Conservation (phyloP, 2,888 invertebrate species). For the Eupithecia dodoneata region DNA sequence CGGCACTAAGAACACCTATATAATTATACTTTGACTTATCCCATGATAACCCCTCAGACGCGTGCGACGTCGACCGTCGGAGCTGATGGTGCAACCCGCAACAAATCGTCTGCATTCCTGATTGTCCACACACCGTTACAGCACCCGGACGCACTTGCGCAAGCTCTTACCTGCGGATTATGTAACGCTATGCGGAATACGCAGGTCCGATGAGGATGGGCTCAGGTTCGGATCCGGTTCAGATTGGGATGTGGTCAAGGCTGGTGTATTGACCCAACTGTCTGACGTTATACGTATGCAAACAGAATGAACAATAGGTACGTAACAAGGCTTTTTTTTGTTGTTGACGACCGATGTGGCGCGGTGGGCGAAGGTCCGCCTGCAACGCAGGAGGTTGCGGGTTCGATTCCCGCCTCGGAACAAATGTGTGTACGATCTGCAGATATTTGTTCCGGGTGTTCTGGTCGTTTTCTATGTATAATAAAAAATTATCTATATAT, state of each 20-base stretch:
- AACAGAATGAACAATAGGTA: neutral
- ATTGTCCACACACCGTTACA: conserved; percentile 75
- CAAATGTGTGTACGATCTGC: too few relatives aligned
- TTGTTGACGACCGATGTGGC: too few relatives aligned
- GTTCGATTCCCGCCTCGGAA: too few relatives aligned
- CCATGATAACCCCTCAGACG: neutral
- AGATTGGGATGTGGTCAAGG: neutral
- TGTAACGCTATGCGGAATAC: conserved; percentile 62
- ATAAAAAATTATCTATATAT: too few relatives aligned
- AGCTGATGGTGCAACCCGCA: conserved; percentile 70
- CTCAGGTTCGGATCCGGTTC: conserved; percentile 7
- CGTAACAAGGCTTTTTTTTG: too few relatives aligned
- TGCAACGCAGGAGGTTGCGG: too few relatives aligned
- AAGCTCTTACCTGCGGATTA: conserved; percentile 59
- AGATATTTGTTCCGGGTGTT: too few relatives aligned
- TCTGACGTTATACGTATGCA: neutral
- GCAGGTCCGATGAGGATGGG: neutral
- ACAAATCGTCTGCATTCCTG: conserved; percentile 79
- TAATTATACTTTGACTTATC: neutral
- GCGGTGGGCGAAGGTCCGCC: too few relatives aligned
- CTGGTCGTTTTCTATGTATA: too few relatives aligned
- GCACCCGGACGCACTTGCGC: conserved; percentile 77
- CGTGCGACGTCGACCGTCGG: conserved; percentile 43
- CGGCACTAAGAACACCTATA: too few relatives aligned
- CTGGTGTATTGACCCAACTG: neutral